Conservation (phyloP, 2,888 invertebrate genomes). For the Chrysolina americana region DNA sequence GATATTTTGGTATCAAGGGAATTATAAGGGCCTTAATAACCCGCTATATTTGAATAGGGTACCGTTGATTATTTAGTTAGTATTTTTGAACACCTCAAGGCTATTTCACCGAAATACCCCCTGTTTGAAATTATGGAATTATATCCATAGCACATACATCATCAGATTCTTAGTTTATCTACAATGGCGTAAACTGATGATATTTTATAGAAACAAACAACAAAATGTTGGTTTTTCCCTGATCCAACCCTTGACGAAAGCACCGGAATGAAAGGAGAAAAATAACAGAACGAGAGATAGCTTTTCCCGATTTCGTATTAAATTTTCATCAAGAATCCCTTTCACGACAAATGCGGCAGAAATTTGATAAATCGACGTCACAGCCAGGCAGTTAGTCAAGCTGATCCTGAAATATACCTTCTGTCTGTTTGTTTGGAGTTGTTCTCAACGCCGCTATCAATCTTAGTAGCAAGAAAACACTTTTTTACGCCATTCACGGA, state of each 20-base stretch:
- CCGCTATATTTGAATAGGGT: no score
- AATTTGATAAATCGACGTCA: conserved; percentile 66
- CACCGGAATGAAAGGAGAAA: not conserved
- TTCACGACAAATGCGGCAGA: conserved; percentile 39
- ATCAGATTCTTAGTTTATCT: not conserved
- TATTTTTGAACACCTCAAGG: no score
- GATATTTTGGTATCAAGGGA: no score
- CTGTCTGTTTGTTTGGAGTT: conserved; percentile 68
- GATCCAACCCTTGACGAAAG: not conserved
- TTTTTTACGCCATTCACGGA: conserved; percentile 41
- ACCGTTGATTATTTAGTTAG: no score
- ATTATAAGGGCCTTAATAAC: no score
- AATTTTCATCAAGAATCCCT: conserved; percentile 27
- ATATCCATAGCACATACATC: not conserved
- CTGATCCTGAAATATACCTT: conserved; percentile 69
- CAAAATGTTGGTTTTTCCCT: no score
- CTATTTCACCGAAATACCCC: no score
- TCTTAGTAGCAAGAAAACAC: conserved; percentile 58
- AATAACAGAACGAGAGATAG: conserved; percentile 16
- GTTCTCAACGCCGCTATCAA: conserved; percentile 61
- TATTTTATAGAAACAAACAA: no score
- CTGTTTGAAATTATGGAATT: no score
- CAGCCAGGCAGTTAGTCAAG: conserved; percentile 67
- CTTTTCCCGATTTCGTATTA: conserved; percentile 17
- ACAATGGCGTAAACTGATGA: no score